Conservation (phyloP, 2,888 invertebrate species). For the Tuta absoluta region DNA sequence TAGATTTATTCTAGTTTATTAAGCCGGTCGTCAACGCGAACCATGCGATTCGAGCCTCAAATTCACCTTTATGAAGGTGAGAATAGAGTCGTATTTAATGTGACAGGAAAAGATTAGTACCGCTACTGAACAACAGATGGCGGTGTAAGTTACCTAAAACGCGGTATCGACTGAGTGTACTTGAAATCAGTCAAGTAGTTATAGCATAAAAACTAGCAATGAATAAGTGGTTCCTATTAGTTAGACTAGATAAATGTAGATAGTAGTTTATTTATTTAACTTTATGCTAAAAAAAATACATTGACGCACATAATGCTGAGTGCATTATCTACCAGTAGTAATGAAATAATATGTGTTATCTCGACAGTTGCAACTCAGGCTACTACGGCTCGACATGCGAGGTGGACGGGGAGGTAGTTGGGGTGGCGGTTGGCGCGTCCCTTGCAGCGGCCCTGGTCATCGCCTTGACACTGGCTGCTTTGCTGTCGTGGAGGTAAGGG, state of each 20-base stretch:
- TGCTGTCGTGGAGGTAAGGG: slow-evolving; percentile 93
- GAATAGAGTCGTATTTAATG: slow-evolving; percentile 39
- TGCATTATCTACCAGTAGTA: too few species aligned
- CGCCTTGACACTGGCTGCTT: slow-evolving; percentile 90
- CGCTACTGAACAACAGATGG: neutral
- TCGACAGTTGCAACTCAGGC: slow-evolving; percentile 84
- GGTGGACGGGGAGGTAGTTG: slow-evolving; percentile 94
- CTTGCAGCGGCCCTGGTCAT: slow-evolving; percentile 94
- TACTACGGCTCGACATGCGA: slow-evolving; percentile 95
- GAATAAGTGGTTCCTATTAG: too few species aligned
- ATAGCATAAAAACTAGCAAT: too few species aligned
- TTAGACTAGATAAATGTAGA: too few species aligned
- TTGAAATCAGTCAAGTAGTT: neutral
- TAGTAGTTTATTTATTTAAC: too few species aligned
- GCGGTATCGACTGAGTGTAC: neutral
- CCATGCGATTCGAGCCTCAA: slow-evolving; percentile 92
- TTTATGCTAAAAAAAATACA: too few species aligned
- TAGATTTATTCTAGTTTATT: slow-evolving; percentile 70
- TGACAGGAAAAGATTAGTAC: neutral
- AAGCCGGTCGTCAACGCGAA: slow-evolving; percentile 88
- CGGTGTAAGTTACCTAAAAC: neutral
- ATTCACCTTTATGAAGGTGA: slow-evolving; percentile 90
- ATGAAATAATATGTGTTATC: too few species aligned
- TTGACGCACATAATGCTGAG: too few species aligned
- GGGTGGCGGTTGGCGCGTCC: slow-evolving; percentile 94